Base-by-base conservation (phyloP, 2,113 vertebrate genomes). In the Pituophis catenifer region DNA sequence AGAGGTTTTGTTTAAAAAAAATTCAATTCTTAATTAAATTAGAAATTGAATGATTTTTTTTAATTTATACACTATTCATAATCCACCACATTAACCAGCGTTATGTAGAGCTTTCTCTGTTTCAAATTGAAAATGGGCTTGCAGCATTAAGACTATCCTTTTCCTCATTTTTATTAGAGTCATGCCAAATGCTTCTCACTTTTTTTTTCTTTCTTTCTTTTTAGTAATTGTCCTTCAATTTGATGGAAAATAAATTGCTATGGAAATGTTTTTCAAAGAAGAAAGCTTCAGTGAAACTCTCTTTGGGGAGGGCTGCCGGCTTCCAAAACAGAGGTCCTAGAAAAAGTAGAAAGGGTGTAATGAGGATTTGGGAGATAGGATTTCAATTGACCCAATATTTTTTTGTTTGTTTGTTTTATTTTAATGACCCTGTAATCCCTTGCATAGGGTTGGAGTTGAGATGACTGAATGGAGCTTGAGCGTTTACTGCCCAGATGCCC, bases 1-100 rank as follows among this genome's bases (percentile, higher is more conserved):
- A 93, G 70, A 75, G 24, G 93, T 15, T 52, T 53, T 93, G n/a
- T 65, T n/a, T 24, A 24, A 58, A 94, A 91, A 93, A 94, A 93
- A 88, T 90, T 93, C 75, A 86, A 53, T 75, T 53, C 24, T 9
- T 92, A 90, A 92, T 70, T 70, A 52, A 90, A 94, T 87, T 94
- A 87, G 93, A 62, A 91, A 93, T 29, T 13, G 70, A 58, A 52
- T 19, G 58, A 33, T 90, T 86, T 93, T 93, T 24, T 70, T n/a
- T 8, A 59, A 81, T 81, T 38, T 19, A 38, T 86, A 53, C 48
- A 62, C 38, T 86, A 12, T 44, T 87, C 48, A 26, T 50, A 93
- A 93, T 15, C 86, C 55, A 93, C 48, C 33, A 70, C 48, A 33
- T 38, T 88, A 88, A 8, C 38, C 57, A 89, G 33, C 15, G 5